Percentiles rank a stretch among this genome's conserved stretches.
These are phyloP conservation scores for Globia sparganii DNA, from an alignment of 2,888 invertebrate species.

Conservation along the genomic window DNA sequence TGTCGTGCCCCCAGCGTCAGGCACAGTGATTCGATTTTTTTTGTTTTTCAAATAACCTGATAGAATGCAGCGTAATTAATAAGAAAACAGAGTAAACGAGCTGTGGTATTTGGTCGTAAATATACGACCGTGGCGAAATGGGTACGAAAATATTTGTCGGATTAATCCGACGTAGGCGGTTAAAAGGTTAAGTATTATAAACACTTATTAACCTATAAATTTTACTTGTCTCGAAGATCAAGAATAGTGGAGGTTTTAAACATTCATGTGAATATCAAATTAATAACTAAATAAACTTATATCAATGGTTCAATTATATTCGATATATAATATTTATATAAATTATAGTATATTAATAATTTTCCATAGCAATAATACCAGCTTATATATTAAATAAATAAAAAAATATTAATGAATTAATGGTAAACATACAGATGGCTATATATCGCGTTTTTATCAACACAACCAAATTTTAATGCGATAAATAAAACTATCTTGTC, in stretches of 20 bases:
- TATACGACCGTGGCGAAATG: too few species aligned
- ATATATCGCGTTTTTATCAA: conserved; percentile 5
- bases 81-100: too few species aligned
- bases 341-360: conserved; percentile 21
- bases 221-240: conserved; percentile 20
- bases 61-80: too few species aligned
- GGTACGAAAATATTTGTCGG: too few species aligned
- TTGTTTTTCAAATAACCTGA: too few species aligned
- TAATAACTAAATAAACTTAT: conserved; percentile 31
- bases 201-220: conserved; percentile 17
- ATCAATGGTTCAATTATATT: conserved; percentile 16
- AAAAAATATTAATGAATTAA: conserved; percentile 19
- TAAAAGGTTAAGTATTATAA: not conserved
- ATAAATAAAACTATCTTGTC: conserved; percentile 3
- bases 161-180: too few species aligned
- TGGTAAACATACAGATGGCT: conserved; percentile 43
- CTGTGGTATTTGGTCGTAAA: too few species aligned
- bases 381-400: conserved; percentile 41
- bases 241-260: conserved; percentile 52
- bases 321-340: conserved; percentile 17
- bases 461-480: conserved; percentile 18
- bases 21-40: too few species aligned
- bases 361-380: conserved; percentile 27
- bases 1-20: too few species aligned
- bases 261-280: conserved; percentile 29